Evolutionary conservation across 2,113 vertebrate species (phyloP).

Genomic region (Poecilia latipinna): DNA sequence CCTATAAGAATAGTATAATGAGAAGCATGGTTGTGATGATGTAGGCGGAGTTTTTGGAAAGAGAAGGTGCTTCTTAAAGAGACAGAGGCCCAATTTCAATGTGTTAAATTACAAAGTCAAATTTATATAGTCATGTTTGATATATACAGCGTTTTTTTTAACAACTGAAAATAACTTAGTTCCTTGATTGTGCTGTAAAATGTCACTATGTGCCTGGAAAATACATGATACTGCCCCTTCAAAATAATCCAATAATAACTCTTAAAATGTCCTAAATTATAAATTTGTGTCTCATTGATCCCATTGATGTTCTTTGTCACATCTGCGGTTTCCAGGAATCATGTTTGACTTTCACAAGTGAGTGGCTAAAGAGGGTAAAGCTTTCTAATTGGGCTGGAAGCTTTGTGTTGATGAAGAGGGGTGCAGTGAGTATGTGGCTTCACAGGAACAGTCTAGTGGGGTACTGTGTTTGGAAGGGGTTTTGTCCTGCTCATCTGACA

Average conservation of each 20-base stretch:
- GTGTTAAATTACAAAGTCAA: no score
- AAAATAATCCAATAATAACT: constrained; percentile 23
- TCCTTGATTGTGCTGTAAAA: no score
- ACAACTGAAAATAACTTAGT: no score
- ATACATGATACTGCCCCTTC: no score
- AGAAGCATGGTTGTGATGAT: no score
- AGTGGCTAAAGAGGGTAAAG: constrained; percentile 17
- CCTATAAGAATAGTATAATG: no score
- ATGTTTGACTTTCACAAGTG: constrained; percentile 15
- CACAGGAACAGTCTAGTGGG: constrained; percentile 47
- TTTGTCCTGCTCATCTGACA: constrained; percentile 63
- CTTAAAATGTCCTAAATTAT: constrained; percentile 12
- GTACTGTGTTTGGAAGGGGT: constrained; percentile 64
- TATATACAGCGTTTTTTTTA: no score
- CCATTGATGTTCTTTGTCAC: constrained; percentile 22
- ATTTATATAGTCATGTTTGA: no score
- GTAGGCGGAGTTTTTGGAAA: no score
- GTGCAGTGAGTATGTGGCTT: constrained; percentile 38
- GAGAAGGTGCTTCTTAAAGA: no score
- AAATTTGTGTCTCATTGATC: constrained; percentile 18
- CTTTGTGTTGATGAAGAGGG: constrained; percentile 16
- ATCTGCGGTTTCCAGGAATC: constrained; percentile 33
- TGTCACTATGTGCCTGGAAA: no score
- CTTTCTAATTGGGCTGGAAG: constrained; percentile 27
- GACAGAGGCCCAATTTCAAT: no score